Evolutionary conservation across 2,888 invertebrate species (phyloP).

Genomic region (Hydropsyche betteni): DNA sequence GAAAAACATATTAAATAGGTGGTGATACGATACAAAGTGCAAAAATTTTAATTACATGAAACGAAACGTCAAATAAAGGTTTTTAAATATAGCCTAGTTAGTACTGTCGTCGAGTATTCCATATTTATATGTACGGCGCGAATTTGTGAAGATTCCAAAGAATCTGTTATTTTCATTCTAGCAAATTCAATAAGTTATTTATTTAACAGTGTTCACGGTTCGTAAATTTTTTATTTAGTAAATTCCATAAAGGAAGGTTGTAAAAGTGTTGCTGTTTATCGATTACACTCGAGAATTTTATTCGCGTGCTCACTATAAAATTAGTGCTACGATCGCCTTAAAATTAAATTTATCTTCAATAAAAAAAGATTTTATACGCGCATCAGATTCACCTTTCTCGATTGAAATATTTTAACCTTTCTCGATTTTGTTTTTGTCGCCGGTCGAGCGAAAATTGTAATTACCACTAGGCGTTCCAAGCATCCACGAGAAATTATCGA

Average conservation of each 20-base stretch:
- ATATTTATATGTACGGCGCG: too few species aligned
- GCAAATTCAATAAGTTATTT: too few species aligned
- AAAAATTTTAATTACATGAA: too few species aligned
- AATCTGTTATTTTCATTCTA: too few species aligned
- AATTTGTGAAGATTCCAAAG: too few species aligned
- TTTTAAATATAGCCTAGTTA: too few species aligned
- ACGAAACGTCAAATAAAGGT: too few species aligned
- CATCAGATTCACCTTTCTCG: neutral
- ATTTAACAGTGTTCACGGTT: too few species aligned
- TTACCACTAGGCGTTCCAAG: neutral
- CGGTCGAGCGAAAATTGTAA: neutral
- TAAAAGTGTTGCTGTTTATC: neutral
- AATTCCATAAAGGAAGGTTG: neutral
- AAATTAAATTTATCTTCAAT: conserved; percentile 14
- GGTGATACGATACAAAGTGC: too few species aligned
- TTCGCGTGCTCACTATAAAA: conserved; percentile 12
- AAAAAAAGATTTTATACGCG: conserved; percentile 13
- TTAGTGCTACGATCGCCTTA: neutral
- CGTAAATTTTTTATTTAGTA: neutral
- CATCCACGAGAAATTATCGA: neutral
- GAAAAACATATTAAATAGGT: too few species aligned
- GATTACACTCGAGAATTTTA: conserved; percentile 12
- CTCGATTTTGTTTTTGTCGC: neutral
- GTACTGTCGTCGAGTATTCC: too few species aligned
- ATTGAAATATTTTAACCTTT: neutral